Conservation (phyloP, 2,113 vertebrate genomes). For the Mohoua ochrocephala region DNA sequence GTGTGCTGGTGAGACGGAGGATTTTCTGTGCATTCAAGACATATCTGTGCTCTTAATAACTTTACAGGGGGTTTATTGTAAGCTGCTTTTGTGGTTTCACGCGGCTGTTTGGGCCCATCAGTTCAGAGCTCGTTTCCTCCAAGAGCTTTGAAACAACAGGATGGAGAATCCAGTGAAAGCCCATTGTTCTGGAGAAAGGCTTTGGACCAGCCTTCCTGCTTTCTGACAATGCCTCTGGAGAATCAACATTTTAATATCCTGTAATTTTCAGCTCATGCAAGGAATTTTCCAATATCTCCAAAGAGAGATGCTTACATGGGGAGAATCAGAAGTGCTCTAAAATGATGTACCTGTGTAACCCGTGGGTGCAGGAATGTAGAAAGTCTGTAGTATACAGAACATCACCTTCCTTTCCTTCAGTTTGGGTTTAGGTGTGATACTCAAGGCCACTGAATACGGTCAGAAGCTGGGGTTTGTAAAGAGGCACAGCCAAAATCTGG, state of each 20-base stretch:
- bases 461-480: not conserved
- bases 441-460: not conserved
- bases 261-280: not conserved
- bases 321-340: not conserved
- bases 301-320: not conserved
- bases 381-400: not conserved
- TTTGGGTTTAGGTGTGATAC: not conserved
- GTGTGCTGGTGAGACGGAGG: constrained; percentile 4
- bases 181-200: not conserved
- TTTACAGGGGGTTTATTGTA: constrained; percentile 25
- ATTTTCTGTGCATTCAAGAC: constrained; percentile 16
- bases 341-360: not conserved
- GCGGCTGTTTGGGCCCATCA: accelerated
- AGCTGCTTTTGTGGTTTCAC: constrained; percentile 1
- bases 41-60: constrained; percentile 23
- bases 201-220: not conserved
- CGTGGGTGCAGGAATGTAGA: not conserved
- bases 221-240: not conserved
- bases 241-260: not conserved
- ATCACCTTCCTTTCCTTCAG: not conserved
- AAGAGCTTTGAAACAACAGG: not conserved
- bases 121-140: not conserved
- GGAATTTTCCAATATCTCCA: not conserved
- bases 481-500: not conserved
- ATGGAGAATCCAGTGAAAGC: not conserved